Evolutionary conservation across 2,797 vertebrate species (phyloP).

Genomic region (Pseudochromis fuscus): DNA sequence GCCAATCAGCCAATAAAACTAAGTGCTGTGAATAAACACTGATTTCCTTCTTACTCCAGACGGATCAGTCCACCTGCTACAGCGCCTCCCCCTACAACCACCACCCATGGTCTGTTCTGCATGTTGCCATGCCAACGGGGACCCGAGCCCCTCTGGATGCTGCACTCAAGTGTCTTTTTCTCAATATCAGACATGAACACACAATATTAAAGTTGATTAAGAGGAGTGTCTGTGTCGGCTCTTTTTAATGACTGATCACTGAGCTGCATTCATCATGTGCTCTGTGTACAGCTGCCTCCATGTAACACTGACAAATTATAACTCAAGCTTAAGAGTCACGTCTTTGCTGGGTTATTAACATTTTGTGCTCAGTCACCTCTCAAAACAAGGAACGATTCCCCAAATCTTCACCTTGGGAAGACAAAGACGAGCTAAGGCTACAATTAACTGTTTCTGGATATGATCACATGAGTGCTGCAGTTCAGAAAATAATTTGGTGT

Average conservation of each 20-base stretch:
- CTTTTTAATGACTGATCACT: neutral
- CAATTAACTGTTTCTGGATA: neutral
- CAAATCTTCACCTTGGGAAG: neutral
- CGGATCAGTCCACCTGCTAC: slow-evolving; percentile 47
- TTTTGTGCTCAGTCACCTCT: neutral
- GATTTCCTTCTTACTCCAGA: slow-evolving; percentile 33
- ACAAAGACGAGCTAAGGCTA: neutral
- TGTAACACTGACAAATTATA: neutral
- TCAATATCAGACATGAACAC: slow-evolving; percentile 37
- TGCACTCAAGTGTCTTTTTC: slow-evolving; percentile 44
- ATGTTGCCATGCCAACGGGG: slow-evolving; percentile 76
- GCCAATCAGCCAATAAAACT: slow-evolving; percentile 55
- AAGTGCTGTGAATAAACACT: slow-evolving; percentile 45
- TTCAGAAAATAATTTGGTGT: neutral
- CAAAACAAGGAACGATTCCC: neutral
- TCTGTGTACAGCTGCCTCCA: neutral
- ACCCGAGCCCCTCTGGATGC: slow-evolving; percentile 61
- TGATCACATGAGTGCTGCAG: neutral
- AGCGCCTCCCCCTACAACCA: slow-evolving; percentile 8
- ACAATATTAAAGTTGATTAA: slow-evolving; percentile 17
- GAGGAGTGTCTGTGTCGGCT: neutral
- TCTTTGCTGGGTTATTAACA: neutral
- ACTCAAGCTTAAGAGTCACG: neutral
- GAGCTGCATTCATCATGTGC: neutral
- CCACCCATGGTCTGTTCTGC: slow-evolving; percentile 59